Evolutionary conservation across 2,888 invertebrate genomes (phyloP).

Genomic region (Eupithecia insigniata): DNA sequence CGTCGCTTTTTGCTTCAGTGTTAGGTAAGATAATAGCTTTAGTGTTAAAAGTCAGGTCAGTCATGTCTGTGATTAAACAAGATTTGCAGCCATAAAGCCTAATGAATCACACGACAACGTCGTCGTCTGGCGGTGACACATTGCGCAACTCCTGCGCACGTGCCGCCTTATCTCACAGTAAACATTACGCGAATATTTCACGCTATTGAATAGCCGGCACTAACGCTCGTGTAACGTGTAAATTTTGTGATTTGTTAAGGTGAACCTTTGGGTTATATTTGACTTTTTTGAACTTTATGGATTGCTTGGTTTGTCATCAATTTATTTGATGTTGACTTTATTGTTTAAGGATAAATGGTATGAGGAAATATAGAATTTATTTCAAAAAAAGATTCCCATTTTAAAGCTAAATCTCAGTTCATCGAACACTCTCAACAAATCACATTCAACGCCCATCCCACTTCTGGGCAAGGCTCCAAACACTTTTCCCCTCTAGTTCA

Average conservation of each 20-base stretch:
- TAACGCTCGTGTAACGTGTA: conserved; percentile 16
- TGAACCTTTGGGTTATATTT: conserved; percentile 6
- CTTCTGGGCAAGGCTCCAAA: conserved; percentile 48
- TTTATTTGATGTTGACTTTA: not conserved
- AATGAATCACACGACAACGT: conserved; percentile 27
- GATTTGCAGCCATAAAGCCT: conserved; percentile 7
- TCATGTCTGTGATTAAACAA: conserved; percentile 4
- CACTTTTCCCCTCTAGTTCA: conserved; percentile 41
- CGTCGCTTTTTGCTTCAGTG: not conserved
- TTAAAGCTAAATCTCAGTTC: not conserved
- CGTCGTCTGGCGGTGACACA: conserved; percentile 32
- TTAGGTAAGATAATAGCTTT: not conserved
- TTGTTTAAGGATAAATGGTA: not conserved
- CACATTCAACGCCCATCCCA: conserved; percentile 30
- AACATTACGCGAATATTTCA: conserved; percentile 19
- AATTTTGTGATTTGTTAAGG: conserved; percentile 18
- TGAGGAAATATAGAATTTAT: not conserved
- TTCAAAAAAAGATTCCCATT: not conserved
- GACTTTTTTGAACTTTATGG: not conserved
- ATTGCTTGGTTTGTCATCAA: not conserved
- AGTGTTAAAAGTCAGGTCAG: conserved; percentile 1
- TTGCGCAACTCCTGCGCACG: conserved; percentile 36
- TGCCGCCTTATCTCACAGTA: conserved; percentile 27
- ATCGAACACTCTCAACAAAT: conserved; percentile 32
- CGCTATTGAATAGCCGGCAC: conserved; percentile 4